phyloP scores from a whole-genome alignment of 1,140 invertebrate genomes.

The Neoseiulus cucumeris region DNA sequence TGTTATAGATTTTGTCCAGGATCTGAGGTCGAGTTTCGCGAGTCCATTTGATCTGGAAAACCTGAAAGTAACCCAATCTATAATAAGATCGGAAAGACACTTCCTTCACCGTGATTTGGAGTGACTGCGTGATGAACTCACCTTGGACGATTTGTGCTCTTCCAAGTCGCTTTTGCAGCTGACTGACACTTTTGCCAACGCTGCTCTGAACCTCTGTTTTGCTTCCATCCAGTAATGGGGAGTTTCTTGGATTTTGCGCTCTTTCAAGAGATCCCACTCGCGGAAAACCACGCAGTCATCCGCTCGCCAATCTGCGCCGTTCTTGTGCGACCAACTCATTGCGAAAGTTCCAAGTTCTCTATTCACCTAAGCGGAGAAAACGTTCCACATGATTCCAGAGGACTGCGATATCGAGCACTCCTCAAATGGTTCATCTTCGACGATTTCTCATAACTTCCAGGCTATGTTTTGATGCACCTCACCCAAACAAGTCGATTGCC shows the following conservation, averaged over 20 bases:
- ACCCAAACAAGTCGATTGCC: constrained; percentile 4
- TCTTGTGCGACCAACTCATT: constrained; percentile 9
- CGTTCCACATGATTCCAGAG: neutral
- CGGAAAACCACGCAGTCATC: neutral
- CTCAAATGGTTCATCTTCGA: neutral
- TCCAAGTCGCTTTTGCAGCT: neutral
- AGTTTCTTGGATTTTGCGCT: neutral
- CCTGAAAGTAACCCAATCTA: neutral
- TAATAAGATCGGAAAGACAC: too few relatives aligned
- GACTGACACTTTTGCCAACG: neutral
- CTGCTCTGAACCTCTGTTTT: constrained; percentile 1
- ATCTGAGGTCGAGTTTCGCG: neutral
- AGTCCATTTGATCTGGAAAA: constrained; percentile 5
- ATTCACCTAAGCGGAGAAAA: neutral
- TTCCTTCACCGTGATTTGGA: too few relatives aligned
- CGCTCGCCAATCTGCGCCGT: neutral
- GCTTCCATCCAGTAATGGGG: constrained; percentile 7
- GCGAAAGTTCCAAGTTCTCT: neutral
- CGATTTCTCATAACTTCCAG: neutral
- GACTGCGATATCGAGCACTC: neutral
- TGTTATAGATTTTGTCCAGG: neutral
- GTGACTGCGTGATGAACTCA: too few relatives aligned
- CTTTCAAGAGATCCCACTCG: neutral
- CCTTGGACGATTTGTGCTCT: neutral
- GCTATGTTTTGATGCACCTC: neutral